Percentiles rank a stretch among this genome's conserved stretches.
Conservation (phyloP, 2,113 vertebrate species). For the Maccullochella peelii region DNA sequence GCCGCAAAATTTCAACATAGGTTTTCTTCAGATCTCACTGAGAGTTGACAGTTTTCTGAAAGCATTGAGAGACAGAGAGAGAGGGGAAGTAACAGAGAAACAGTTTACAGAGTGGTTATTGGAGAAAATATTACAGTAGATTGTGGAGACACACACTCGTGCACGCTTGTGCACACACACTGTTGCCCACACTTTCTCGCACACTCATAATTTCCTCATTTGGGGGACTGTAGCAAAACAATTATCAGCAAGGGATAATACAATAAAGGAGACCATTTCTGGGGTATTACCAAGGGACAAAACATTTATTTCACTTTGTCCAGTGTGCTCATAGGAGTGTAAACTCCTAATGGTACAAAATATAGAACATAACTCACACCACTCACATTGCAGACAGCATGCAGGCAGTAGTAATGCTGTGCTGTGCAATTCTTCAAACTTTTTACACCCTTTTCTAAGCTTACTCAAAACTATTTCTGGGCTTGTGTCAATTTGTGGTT, state of each 20-base stretch:
- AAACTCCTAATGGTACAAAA: conserved; percentile 54
- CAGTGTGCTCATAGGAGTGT: conserved; percentile 55
- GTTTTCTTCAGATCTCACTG: conserved; percentile 45
- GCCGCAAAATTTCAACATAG: conserved; percentile 48
- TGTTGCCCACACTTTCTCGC: conserved; percentile 44
- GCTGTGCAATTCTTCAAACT: conserved; percentile 35
- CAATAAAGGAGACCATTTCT: conserved; percentile 69
- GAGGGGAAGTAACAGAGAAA: conserved; percentile 13
- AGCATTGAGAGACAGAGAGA: neutral
- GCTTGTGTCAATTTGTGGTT: neutral
- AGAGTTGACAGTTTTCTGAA: conserved; percentile 50
- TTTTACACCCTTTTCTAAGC: conserved; percentile 1
- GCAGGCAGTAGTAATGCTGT: conserved; percentile 27
- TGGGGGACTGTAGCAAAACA: conserved; percentile 64
- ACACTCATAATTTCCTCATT: conserved; percentile 71
- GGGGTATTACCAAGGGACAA: conserved; percentile 66
- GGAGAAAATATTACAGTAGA: conserved; percentile 58
- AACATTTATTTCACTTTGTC: conserved; percentile 76
- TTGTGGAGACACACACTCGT: conserved; percentile 22
- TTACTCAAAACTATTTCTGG: neutral
- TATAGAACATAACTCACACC: conserved; percentile 56
- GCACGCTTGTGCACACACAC: neutral
- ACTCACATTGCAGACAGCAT: conserved; percentile 37
- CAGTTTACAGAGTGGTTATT: conserved; percentile 42
- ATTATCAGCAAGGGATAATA: conserved; percentile 68